Evolutionary conservation across 1,140 invertebrate species (phyloP).

Genomic region (Drosophila ercepeae): DNA sequence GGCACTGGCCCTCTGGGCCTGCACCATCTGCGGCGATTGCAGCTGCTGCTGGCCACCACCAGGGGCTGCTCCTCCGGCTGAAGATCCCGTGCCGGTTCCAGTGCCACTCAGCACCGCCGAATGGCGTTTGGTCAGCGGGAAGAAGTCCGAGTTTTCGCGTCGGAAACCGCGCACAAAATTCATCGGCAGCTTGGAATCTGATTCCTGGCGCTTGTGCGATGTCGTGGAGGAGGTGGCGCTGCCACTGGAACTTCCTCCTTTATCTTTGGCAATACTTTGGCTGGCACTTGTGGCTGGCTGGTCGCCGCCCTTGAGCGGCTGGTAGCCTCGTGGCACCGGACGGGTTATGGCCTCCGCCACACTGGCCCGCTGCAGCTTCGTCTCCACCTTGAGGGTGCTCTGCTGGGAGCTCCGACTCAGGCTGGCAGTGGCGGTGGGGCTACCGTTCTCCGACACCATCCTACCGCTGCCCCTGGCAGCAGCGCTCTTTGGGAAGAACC

Average conservation of each 20-base stretch:
- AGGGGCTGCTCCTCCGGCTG: background rate
- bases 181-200: conserved; percentile 87
- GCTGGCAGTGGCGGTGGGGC: conserved; percentile 57
- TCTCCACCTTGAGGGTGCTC: conserved; percentile 76
- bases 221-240: conserved; percentile 23
- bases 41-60: conserved; percentile 54
- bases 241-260: conserved; percentile 1
- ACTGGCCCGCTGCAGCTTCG: conserved; percentile 72
- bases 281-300: conserved; percentile 19
- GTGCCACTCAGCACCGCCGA: conserved; percentile 87
- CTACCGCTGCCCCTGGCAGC: conserved; percentile 13
- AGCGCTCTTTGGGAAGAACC: conserved; percentile 88
- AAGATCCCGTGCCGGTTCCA: conserved; percentile 39
- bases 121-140: conserved; percentile 89
- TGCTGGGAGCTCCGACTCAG: conserved; percentile 68
- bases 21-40: conserved; percentile 68
- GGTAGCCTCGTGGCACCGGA: conserved; percentile 75
- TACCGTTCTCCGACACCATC: too few relatives aligned
- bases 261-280: conserved; percentile 67
- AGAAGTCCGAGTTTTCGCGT: conserved; percentile 92
- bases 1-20: conserved; percentile 86
- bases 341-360: conserved; percentile 67
- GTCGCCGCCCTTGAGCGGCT: conserved; percentile 64
- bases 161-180: conserved; percentile 91
- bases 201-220: conserved; percentile 87